Base-by-base conservation (phyloP, 2,888 invertebrate species). In the Lamellibrachia columna region DNA sequence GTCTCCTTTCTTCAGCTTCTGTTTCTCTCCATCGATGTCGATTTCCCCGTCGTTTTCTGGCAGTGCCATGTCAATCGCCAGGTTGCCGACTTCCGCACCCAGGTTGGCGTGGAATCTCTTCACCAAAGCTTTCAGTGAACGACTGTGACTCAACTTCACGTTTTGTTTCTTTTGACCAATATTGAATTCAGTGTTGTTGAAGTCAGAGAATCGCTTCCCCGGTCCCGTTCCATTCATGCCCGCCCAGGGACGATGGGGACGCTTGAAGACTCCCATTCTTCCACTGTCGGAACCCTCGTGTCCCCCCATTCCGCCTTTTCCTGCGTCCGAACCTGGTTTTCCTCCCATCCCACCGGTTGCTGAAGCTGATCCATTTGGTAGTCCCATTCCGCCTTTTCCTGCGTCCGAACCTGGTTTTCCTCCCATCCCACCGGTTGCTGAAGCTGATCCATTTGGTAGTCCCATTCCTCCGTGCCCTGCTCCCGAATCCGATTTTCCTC, bases 171-270 rank as follows among this genome's bases (percentile, higher is more conserved):
- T 75, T 2, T 11, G 6, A 15, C n/a, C 75, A 75, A 75, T n/a
- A n/a, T 2, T 75, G 75, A 75, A 75, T 4, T 75, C n/a, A 4
- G 75, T 75, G 4, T 75, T 3, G 6, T 75, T 6, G 75, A 75
- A 75, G 75, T 75, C 22, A 75, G 75, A 75, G 75, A 75, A 75
- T 75, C 75, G 75, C 75, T 22, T 75, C 75, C 75, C 75, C 75
- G n/a, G 4, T 11, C 75, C 75, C 22, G 75, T 75, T 75, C 75
- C 75, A n/a, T 75, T 75, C 75, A 2, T 11, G 15, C 75, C 75
- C 75, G 15, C 6, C 75, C 75, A 75, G 15, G 75, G n/a, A n/a
- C 75, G 11, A 22, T 15, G 75, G 75, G 22, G 75, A 3, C 75
- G 75, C 75, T 2, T 75, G 3, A 3, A 75, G 75, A 3, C 15